These are phyloP conservation scores for Furcifer pardalis DNA, from an alignment of 2,797 vertebrate species.

Conservation along the genomic window DNA sequence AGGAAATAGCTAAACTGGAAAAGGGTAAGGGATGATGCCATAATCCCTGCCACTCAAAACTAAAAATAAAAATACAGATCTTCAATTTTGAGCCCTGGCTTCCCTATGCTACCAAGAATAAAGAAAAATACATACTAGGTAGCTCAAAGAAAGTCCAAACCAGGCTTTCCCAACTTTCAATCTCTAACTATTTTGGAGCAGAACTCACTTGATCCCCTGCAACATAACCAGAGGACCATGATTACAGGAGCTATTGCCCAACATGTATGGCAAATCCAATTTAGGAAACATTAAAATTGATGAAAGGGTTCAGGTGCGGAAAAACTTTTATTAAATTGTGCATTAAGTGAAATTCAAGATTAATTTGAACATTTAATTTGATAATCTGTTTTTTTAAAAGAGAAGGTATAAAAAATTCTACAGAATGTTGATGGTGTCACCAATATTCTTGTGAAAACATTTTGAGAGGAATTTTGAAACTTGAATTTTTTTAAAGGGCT, in stretches of 20 bases:
- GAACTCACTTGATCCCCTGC: background rate
- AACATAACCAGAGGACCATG: background rate
- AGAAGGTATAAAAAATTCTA: background rate
- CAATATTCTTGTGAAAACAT: too few species aligned
- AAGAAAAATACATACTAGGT: background rate
- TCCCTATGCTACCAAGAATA: too few species aligned
- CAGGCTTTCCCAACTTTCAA: background rate
- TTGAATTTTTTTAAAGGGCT: too few species aligned
- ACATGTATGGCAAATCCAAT: too few species aligned
- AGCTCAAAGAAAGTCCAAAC: background rate
- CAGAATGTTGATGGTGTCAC: background rate
- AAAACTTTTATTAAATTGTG: too few species aligned
- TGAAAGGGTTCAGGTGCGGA: too few species aligned
- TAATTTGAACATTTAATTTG: background rate
- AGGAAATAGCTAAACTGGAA: too few species aligned
- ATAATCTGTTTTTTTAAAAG: background rate
- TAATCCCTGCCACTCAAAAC: too few species aligned
- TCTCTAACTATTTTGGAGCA: background rate
- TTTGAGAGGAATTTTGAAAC: too few species aligned
- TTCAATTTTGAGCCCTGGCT: too few species aligned
- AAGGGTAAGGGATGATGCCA: too few species aligned
- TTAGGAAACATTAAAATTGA: background rate
- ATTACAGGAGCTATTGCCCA: background rate
- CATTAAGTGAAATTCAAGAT: background rate
- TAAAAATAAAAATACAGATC: too few species aligned